These are phyloP conservation scores for Troides oblongomaculatus DNA, from an alignment of 2,888 invertebrate species.

Conservation along the genomic window DNA sequence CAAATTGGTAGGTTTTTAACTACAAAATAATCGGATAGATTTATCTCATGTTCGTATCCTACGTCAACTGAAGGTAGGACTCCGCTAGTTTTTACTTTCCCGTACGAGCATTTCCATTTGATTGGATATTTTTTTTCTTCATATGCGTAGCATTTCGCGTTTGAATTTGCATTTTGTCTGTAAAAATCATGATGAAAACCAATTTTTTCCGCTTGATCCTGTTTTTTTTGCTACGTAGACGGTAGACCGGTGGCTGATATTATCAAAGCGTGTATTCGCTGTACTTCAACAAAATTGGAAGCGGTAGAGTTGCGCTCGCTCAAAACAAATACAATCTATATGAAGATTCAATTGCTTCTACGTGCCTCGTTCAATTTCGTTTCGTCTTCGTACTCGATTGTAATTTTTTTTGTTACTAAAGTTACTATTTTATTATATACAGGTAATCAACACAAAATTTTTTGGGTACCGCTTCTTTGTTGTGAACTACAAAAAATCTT, in stretches of 20 bases:
- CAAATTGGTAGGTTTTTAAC: too few relatives aligned
- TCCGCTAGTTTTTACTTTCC: too few relatives aligned
- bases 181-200: background rate
- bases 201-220: background rate
- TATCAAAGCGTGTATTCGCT: slow-evolving; percentile 19
- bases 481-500: background rate
- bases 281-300: slow-evolving; percentile 29
- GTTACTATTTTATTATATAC: slow-evolving; percentile 12
- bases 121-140: background rate
- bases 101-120: too few relatives aligned
- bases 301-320: slow-evolving; percentile 28
- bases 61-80: too few relatives aligned
- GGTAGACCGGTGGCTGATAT: background rate
- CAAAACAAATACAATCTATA: slow-evolving; percentile 31
- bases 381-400: slow-evolving; percentile 6
- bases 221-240: background rate
- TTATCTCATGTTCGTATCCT: too few relatives aligned
- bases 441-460: background rate
- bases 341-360: slow-evolving; percentile 31
- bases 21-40: too few relatives aligned
- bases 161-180: background rate
- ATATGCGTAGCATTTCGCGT: background rate
- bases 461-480: background rate
- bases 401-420: slow-evolving; percentile 9
- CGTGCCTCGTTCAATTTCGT: slow-evolving; percentile 24